Evolutionary conservation across 2,888 invertebrate genomes (phyloP).

Genomic region (Mimas tiliae): DNA sequence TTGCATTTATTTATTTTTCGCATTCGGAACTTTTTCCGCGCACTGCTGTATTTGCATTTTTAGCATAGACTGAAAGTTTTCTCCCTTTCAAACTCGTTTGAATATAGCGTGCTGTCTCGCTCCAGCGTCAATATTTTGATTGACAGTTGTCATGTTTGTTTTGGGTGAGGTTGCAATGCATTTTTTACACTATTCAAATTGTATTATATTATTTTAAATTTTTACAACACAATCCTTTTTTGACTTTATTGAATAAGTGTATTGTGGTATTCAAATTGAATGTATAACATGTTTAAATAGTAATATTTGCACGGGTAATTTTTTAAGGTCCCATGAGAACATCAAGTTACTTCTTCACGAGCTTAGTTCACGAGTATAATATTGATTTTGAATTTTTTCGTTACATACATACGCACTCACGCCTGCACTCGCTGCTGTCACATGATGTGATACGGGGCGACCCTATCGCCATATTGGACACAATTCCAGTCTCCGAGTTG

Average conservation of each 20-base stretch:
- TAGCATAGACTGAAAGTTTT: conserved; percentile 22
- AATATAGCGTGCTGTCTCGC: conserved; percentile 16
- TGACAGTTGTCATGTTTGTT: conserved; percentile 52
- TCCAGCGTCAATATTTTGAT: conserved; percentile 46
- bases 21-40: conserved; percentile 65
- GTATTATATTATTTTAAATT: conserved; percentile 33
- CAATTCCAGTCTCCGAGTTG: too few relatives aligned
- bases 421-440: too few relatives aligned
- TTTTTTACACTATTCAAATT: conserved; percentile 23
- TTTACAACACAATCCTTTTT: conserved; percentile 15
- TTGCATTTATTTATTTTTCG: conserved; percentile 82
- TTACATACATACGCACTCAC: too few relatives aligned
- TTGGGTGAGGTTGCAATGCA: conserved; percentile 24
- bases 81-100: conserved; percentile 33
- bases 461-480: too few relatives aligned
- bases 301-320: neutral
- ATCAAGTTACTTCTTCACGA: too few relatives aligned
- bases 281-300: neutral
- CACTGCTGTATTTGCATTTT: conserved; percentile 50
- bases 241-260: neutral
- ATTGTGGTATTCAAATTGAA: conserved; percentile 2
- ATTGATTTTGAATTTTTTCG: too few relatives aligned
- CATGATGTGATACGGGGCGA: too few relatives aligned
- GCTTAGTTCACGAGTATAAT: too few relatives aligned
- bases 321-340: neutral